Conservation (phyloP, 2,113 vertebrate genomes). For the Dicrurus megarhynchus region DNA sequence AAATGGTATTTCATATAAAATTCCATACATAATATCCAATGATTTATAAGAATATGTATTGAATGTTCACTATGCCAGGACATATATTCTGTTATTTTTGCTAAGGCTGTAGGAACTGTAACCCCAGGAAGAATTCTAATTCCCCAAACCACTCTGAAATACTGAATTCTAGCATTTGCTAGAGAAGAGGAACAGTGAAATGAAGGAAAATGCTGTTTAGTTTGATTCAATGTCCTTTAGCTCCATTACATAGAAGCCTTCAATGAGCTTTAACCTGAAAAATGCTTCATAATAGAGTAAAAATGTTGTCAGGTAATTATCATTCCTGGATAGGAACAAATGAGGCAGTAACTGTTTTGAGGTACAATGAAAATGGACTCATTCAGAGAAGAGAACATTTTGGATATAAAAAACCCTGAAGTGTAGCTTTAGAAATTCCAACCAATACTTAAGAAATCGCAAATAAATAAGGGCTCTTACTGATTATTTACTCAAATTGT, state of each 20-base stretch:
- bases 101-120: neutral
- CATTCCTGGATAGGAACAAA: neutral
- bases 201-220: neutral
- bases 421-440: neutral
- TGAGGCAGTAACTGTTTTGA: neutral
- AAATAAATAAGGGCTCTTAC: neutral
- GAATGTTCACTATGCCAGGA: neutral
- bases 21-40: neutral
- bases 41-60: neutral
- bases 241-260: neutral
- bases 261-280: neutral
- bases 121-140: neutral
- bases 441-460: constrained; percentile 25
- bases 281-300: neutral
- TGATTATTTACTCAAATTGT: neutral
- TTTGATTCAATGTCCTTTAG: neutral
- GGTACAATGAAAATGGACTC: neutral
- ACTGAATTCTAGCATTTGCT: neutral
- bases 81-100: neutral
- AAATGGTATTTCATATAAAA: neutral
- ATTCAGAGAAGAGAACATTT: neutral
- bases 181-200: neutral
- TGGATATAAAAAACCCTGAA: neutral
- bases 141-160: neutral
- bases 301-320: constrained; percentile 23